Evolutionary conservation across 2,888 invertebrate species (phyloP).

Genomic region (Drosophila mercatorum): DNA sequence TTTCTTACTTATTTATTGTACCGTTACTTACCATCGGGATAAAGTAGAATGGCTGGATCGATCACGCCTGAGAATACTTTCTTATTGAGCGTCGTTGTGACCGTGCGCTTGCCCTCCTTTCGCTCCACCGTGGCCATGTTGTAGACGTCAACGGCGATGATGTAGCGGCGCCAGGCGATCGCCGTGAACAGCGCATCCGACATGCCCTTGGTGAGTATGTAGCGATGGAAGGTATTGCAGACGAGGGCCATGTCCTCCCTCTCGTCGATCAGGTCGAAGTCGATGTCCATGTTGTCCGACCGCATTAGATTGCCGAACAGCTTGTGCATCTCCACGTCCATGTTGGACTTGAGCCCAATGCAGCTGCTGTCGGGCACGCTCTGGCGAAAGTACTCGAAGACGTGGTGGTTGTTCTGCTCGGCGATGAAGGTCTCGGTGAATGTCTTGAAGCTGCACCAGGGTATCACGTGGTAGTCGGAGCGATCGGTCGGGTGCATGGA

Average conservation of each 20-base stretch:
- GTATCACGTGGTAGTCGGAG: slow-evolving; percentile 46
- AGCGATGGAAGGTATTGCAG: slow-evolving; percentile 76
- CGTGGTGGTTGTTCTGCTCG: slow-evolving; percentile 42
- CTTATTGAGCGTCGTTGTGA: slow-evolving; percentile 10
- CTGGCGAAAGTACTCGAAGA: slow-evolving; percentile 61
- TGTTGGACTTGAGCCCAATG: slow-evolving; percentile 51
- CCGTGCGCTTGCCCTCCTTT: slow-evolving; percentile 16
- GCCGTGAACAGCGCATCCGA: slow-evolving; percentile 45
- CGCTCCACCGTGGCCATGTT: slow-evolving; percentile 8
- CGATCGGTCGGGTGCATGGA: slow-evolving; percentile 33
- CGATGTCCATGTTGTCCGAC: slow-evolving; percentile 52
- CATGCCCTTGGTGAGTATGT: slow-evolving; percentile 59
- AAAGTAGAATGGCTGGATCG: slow-evolving; percentile 69
- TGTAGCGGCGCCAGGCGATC: slow-evolving; percentile 51
- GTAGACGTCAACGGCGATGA: slow-evolving; percentile 61
- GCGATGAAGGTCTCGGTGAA: slow-evolving; percentile 47
- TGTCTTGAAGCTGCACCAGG: slow-evolving; percentile 48
- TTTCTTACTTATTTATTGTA: too few species aligned
- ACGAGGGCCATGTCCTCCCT: slow-evolving; percentile 52
- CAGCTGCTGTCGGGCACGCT: slow-evolving; percentile 5
- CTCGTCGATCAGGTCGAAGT: slow-evolving; percentile 46
- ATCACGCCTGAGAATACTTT: slow-evolving; percentile 68
- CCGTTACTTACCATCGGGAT: slow-evolving; percentile 60
- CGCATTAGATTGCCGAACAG: slow-evolving; percentile 46
- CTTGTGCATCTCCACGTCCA: slow-evolving; percentile 47